A percentile compares a stretch with the other conserved stretches of the same genome.
These are phyloP conservation scores for Oligia strigilis DNA, from an alignment of 2,888 invertebrate species.

Conservation along the genomic window DNA sequence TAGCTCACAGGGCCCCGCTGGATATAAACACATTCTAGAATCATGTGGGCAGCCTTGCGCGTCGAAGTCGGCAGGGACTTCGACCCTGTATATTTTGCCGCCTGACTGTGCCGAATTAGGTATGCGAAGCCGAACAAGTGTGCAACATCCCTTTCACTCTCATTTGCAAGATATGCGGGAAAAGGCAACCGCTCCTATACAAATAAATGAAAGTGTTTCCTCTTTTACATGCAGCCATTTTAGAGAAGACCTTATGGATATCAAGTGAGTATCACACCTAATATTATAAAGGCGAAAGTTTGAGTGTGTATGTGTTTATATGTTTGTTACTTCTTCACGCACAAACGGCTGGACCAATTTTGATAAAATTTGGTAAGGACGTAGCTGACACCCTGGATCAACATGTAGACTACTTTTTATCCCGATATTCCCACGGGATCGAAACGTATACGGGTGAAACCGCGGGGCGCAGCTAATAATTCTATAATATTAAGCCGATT, in stretches of 20 bases:
- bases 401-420: no score
- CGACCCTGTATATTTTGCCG: neutral
- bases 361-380: no score
- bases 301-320: no score
- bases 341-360: no score
- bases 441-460: no score
- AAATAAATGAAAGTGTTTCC: slow-evolving; percentile 49
- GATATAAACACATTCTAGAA: no score
- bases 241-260: slow-evolving; percentile 83
- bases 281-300: no score
- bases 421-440: no score
- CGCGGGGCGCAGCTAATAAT: neutral
- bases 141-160: neutral
- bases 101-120: neutral
- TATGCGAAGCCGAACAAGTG: neutral
- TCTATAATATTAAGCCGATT: slow-evolving; percentile 17
- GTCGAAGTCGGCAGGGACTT: no score
- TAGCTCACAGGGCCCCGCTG: no score
- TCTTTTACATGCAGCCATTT: slow-evolving; percentile 86
- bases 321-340: no score
- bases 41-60: neutral
- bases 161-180: neutral
- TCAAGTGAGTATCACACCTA: slow-evolving; percentile 80
- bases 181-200: slow-evolving; percentile 13
- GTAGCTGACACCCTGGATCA: no score